Percentiles rank a stretch among this genome's conserved stretches.
These are phyloP conservation scores for Argynnis bischoffii DNA, from an alignment of 2,888 invertebrate genomes.

Conservation along the genomic window DNA sequence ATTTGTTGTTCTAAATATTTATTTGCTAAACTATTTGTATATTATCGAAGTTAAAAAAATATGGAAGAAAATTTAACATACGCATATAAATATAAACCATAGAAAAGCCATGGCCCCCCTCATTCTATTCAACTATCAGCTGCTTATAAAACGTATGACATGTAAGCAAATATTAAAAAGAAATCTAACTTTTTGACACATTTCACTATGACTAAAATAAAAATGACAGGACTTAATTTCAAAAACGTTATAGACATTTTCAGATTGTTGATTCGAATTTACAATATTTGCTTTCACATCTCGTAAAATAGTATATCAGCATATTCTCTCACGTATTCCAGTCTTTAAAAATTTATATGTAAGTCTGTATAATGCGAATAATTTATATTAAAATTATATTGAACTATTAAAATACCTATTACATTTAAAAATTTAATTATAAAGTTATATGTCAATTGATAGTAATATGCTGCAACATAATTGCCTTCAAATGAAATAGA, in stretches of 20 bases:
- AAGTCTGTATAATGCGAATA: background rate
- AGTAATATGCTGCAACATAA: too few relatives aligned
- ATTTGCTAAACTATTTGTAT: background rate
- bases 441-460: too few relatives aligned
- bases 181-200: background rate
- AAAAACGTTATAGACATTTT: too few relatives aligned
- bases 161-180: slow-evolving; percentile 21
- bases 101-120: slow-evolving; percentile 58
- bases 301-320: slow-evolving; percentile 3
- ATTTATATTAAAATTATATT: background rate
- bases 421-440: too few relatives aligned
- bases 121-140: slow-evolving; percentile 59
- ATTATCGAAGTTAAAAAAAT: background rate
- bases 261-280: background rate
- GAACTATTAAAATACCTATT: too few relatives aligned
- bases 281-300: slow-evolving; percentile 2
- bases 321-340: slow-evolving; percentile 2
- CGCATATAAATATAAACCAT: slow-evolving; percentile 13
- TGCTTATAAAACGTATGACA: slow-evolving; percentile 44
- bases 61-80: background rate
- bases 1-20: too few relatives aligned
- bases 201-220: background rate
- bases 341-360: slow-evolving; percentile 1
- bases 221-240: too few relatives aligned
- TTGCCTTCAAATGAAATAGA: too few relatives aligned